phyloP scores from a whole-genome alignment of 1,140 invertebrate genomes.

The Cheumatopsyche charites region DNA sequence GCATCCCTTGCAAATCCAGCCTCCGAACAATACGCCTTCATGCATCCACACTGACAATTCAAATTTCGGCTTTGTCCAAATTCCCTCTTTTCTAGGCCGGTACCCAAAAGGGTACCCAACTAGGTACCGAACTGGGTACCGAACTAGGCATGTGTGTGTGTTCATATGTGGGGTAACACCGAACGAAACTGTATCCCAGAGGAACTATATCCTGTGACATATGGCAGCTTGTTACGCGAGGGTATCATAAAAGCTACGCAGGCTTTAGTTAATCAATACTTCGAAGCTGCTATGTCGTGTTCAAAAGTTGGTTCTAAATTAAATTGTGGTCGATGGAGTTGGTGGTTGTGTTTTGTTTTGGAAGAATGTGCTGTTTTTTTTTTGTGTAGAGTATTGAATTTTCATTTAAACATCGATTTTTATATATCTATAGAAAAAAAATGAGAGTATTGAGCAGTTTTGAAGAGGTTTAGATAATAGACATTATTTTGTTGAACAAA shows the following conservation, averaged over 20 bases:
- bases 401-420: no score
- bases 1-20: no score
- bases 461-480: no score
- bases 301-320: not conserved
- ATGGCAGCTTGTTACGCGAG: conserved; percentile 26
- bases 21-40: no score
- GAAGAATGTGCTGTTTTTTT: no score
- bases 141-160: not conserved
- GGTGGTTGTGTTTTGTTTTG: not conserved
- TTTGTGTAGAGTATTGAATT: no score
- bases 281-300: not conserved
- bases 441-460: no score
- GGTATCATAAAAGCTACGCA: conserved; percentile 33
- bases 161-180: not conserved
- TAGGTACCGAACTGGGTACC: no score
- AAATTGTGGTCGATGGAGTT: not conserved
- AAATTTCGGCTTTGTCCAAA: conserved; percentile 17
- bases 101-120: no score
- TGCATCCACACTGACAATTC: conserved; percentile 6
- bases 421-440: no score
- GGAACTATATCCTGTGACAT: conserved; percentile 39
- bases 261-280: conserved; percentile 33
- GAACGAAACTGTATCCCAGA: conserved; percentile 26
- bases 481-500: no score
- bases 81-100: no score